These are phyloP conservation scores for Oscheius sp. DNA, from an alignment of 2,888 invertebrate species.

Conservation along the genomic window DNA sequence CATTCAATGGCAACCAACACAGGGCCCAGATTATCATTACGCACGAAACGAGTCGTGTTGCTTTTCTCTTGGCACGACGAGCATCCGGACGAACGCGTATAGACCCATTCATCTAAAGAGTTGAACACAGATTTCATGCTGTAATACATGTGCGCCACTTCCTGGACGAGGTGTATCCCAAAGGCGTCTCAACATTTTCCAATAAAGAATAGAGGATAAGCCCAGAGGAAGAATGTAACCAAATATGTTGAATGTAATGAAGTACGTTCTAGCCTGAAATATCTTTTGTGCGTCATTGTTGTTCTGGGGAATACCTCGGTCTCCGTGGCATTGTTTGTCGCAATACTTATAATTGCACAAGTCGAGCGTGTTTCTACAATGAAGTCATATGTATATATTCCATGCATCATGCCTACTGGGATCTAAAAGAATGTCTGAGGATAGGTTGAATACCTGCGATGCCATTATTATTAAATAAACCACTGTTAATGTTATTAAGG, in stretches of 20 bases:
- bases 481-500: conserved; percentile 53
- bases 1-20: conserved; percentile 93
- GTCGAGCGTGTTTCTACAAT: conserved; percentile 62
- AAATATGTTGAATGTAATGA: conserved; percentile 85
- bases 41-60: conserved; percentile 84
- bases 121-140: neutral
- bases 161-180: conserved; percentile 76
- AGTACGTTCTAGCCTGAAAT: conserved; percentile 61
- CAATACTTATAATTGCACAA: conserved; percentile 65
- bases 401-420: conserved; percentile 55
- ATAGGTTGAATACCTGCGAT: conserved; percentile 49
- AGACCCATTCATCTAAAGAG: conserved; percentile 40
- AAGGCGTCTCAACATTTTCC: conserved; percentile 86
- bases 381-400: conserved; percentile 60
- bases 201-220: conserved; percentile 85
- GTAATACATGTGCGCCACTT: neutral
- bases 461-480: conserved; percentile 61
- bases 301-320: conserved; percentile 7
- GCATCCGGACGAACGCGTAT: conserved; percentile 62
- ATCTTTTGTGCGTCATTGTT: neutral
- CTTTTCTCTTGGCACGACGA: conserved; percentile 62
- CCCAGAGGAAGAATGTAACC: conserved; percentile 88
- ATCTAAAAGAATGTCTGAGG: conserved; percentile 35
- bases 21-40: conserved; percentile 83
- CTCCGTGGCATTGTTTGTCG: conserved; percentile 35